A percentile compares a stretch with the other conserved stretches of the same genome.
Conservation (phyloP, 2,113 vertebrate genomes). For the Podiceps cristatus region DNA sequence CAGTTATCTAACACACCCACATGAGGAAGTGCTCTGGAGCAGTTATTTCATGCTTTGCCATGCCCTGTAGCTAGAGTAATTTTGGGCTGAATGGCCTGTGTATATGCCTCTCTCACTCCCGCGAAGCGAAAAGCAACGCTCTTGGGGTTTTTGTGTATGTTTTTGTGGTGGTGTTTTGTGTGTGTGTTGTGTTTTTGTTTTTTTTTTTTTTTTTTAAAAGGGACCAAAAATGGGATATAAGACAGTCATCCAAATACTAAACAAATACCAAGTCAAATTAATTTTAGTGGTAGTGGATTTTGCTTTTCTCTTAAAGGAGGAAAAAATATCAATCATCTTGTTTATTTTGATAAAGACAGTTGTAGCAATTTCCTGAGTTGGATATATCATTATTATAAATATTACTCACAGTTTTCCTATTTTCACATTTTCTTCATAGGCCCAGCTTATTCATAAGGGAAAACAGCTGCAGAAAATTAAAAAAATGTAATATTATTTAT, state of each 20-base stretch:
- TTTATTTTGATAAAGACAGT: constrained; percentile 73
- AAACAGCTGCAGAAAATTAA: constrained; percentile 73
- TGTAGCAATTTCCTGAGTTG: constrained; percentile 69
- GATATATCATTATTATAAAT: constrained; percentile 68
- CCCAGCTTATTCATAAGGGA: constrained; percentile 68
- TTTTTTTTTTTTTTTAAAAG: not conserved
- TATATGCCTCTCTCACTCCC: constrained; percentile 65
- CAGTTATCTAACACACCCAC: constrained; percentile 83
- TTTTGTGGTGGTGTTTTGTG: not conserved
- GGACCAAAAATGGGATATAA: constrained; percentile 31
- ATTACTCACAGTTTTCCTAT: constrained; percentile 66
- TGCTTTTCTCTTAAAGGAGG: constrained; percentile 45
- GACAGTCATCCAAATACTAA: constrained; percentile 53
- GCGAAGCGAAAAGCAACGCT: constrained; percentile 37
- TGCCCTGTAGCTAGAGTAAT: constrained; percentile 80
- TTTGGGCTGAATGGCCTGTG: constrained; percentile 71
- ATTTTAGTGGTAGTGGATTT: constrained; percentile 44
- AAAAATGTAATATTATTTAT: constrained; percentile 45
- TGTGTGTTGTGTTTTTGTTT: too few relatives aligned
- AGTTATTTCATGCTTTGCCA: constrained; percentile 82
- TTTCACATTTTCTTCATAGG: constrained; percentile 57
- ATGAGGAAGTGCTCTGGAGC: constrained; percentile 78
- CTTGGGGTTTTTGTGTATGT: not conserved
- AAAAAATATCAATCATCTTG: constrained; percentile 41
- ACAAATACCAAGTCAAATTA: constrained; percentile 47